These are phyloP conservation scores for Chaenodraco wilsoni DNA, from an alignment of 2,797 vertebrate genomes.

Conservation along the genomic window DNA sequence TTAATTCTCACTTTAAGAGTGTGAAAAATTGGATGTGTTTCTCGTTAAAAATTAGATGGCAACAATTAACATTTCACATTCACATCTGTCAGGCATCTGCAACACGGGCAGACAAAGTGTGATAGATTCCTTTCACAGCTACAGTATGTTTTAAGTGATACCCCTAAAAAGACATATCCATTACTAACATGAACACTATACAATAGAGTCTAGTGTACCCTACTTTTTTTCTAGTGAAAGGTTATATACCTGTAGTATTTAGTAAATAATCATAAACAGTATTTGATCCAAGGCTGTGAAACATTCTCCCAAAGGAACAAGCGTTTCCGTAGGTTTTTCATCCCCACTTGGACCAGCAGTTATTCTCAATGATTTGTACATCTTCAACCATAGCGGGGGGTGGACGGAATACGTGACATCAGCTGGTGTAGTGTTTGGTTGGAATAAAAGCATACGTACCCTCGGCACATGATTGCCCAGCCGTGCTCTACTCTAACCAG, in stretches of 20 bases:
- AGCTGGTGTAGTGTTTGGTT: conserved; percentile 68
- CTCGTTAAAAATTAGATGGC: conserved; percentile 72
- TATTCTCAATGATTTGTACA: conserved; percentile 60
- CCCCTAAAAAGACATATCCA: background rate
- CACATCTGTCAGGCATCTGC: conserved; percentile 68
- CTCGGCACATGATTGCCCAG: conserved; percentile 72
- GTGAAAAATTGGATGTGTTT: conserved; percentile 50
- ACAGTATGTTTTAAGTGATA: background rate
- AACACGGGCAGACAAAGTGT: conserved; percentile 40
- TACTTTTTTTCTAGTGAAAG: background rate
- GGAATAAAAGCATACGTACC: conserved; percentile 72
- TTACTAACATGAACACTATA: fast-evolving
- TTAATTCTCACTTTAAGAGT: conserved; percentile 65
- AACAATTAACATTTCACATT: conserved; percentile 54
- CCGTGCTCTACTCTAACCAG: conserved; percentile 74
- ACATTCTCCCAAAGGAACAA: conserved; percentile 2
- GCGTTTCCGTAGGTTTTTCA: conserved; percentile 28
- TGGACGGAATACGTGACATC: conserved; percentile 60
- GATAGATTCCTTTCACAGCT: conserved; percentile 2
- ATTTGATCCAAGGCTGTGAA: conserved; percentile 10
- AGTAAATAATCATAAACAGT: background rate
- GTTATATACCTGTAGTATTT: background rate
- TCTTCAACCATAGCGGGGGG: conserved; percentile 37
- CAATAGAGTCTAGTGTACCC: background rate
- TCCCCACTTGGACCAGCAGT: conserved; percentile 39